Evolutionary conservation across 2,113 vertebrate species (phyloP).

Genomic region (Conger conger): DNA sequence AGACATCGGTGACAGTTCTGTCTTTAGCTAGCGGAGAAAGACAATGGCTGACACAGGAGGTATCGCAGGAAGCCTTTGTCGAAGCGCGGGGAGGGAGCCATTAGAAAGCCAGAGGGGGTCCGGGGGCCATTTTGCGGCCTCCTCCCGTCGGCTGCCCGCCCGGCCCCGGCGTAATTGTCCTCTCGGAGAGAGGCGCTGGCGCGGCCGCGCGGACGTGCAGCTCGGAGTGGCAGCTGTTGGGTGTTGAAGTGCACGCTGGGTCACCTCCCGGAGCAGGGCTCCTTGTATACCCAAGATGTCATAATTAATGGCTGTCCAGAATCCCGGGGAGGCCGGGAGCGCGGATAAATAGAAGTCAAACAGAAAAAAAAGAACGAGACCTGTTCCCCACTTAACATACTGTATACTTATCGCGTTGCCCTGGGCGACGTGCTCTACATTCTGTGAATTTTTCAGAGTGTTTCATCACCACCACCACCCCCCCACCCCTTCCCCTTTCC

Average conservation of each 20-base stretch:
- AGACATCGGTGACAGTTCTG: neutral
- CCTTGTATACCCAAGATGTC: constrained; percentile 60
- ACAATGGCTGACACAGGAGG: no score
- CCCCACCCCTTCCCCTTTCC: neutral
- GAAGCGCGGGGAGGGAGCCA: constrained; percentile 37
- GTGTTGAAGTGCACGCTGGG: constrained; percentile 52
- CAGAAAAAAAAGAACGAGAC: constrained; percentile 42
- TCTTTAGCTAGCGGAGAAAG: neutral
- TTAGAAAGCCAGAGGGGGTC: constrained; percentile 45
- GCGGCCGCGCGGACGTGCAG: constrained; percentile 36
- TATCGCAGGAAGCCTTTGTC: neutral
- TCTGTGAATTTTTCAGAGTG: neutral
- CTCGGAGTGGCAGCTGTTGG: constrained; percentile 68
- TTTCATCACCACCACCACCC: neutral
- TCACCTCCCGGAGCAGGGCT: constrained; percentile 57
- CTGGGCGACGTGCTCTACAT: neutral
- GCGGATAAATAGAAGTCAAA: constrained; percentile 50
- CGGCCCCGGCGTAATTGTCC: constrained; percentile 62
- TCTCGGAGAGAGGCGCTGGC: constrained; percentile 54
- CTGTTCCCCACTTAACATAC: constrained; percentile 55
- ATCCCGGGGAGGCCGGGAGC: constrained; percentile 24
- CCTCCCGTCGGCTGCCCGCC: constrained; percentile 54
- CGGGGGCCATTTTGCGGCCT: constrained; percentile 8
- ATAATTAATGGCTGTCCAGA: constrained; percentile 66
- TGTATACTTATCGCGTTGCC: constrained; percentile 42